Evolutionary conservation across 2,113 vertebrate genomes (phyloP).

Genomic region (Corythornis madagascariensis): DNA sequence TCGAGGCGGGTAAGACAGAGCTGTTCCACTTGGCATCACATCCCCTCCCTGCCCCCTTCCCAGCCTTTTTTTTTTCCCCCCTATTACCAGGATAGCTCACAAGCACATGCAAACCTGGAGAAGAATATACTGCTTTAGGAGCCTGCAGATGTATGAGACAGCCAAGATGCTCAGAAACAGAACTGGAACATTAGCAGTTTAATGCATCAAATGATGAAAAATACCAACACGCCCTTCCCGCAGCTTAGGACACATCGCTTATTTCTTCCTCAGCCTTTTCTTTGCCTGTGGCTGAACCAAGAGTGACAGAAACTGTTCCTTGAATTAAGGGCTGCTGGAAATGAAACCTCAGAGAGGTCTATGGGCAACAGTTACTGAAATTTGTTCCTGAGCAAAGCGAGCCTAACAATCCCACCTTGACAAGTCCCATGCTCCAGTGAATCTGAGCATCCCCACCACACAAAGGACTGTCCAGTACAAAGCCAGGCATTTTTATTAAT

Average conservation of each 20-base stretch:
- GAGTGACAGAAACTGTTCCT: not conserved
- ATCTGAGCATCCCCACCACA: not conserved
- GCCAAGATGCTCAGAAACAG: not conserved
- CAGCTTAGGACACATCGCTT: not conserved
- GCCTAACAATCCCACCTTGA: not conserved
- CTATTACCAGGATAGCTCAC: not conserved
- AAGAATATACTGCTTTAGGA: not conserved
- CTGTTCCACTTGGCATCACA: constrained; percentile 36
- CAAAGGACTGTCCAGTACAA: not conserved
- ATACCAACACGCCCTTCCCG: not conserved
- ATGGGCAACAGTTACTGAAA: not conserved
- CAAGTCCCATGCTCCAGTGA: not conserved
- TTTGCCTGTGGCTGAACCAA: not conserved
- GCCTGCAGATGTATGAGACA: not conserved
- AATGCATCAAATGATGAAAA: constrained; percentile 56
- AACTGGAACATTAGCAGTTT: constrained; percentile 37
- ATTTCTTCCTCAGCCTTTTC: constrained; percentile 5
- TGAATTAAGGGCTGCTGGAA: constrained; percentile 27
- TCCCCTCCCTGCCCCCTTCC: not conserved
- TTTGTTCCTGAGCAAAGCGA: not conserved
- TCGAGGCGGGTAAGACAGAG: constrained; percentile 5
- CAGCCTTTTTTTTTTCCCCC: not conserved
- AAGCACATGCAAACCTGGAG: not conserved
- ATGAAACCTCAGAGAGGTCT: not conserved
- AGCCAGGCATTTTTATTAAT: not conserved